phyloP scores from a whole-genome alignment of 2,113 vertebrate species.

The Brienomyrus brachyistius region DNA sequence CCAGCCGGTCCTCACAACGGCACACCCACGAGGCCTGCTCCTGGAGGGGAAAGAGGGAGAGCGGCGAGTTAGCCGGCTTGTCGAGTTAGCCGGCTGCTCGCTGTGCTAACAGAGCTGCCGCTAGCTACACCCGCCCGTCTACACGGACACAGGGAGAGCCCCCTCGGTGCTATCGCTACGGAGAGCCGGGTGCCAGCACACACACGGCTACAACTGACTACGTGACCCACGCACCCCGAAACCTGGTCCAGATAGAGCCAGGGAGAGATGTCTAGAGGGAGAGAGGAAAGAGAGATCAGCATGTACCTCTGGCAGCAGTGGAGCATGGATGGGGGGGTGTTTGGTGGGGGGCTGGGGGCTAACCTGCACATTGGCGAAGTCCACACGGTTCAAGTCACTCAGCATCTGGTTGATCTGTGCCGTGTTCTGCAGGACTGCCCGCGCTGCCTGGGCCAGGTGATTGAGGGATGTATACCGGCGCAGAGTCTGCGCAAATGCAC shows the following conservation, averaged over 20 bases:
- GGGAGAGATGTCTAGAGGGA: not conserved
- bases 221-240: not conserved
- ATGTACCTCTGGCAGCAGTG: conserved; percentile 56
- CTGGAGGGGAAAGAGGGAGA: conserved; percentile 42
- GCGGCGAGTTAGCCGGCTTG: not conserved
- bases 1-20: conserved; percentile 76
- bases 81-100: not conserved
- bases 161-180: not conserved
- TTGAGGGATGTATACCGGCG: not conserved
- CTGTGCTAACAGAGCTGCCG: not conserved
- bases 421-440: not conserved
- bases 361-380: conserved; percentile 65
- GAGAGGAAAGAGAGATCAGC: not conserved
- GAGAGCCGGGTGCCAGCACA: not conserved
- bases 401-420: not conserved
- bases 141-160: not conserved
- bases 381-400: not conserved
- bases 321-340: conserved; percentile 78
- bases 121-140: not conserved
- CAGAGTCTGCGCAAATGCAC: conserved; percentile 25
- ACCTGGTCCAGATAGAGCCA: not conserved
- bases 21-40: conserved; percentile 93
- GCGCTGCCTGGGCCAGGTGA: not conserved
- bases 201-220: not conserved
- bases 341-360: conserved; percentile 83